Evolutionary conservation across 2,797 vertebrate genomes (phyloP).

Genomic region (Iguana delicatissima): DNA sequence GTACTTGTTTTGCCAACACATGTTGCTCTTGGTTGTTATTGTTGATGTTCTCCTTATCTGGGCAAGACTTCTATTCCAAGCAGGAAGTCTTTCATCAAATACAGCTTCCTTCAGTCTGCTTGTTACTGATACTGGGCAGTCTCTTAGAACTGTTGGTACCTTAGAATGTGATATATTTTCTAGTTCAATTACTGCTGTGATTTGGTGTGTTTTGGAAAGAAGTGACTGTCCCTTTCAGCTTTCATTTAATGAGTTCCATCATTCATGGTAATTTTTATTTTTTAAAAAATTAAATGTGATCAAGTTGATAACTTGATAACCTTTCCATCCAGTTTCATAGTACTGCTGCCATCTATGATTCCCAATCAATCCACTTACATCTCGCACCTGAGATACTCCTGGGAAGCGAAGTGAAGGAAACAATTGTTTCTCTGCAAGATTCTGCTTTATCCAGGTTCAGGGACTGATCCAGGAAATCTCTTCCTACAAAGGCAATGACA

Average conservation of each 20-base stretch:
- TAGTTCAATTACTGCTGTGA: background rate
- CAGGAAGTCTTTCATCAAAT: background rate
- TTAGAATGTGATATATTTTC: background rate
- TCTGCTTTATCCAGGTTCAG: background rate
- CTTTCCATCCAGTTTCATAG: background rate
- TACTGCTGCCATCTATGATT: background rate
- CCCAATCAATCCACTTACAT: background rate
- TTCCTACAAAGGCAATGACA: slow-evolving; percentile 6
- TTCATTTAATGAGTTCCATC: background rate
- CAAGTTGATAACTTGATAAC: background rate
- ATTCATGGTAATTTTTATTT: background rate
- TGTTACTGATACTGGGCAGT: background rate
- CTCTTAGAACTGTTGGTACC: background rate
- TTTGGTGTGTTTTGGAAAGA: background rate
- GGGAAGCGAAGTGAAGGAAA: slow-evolving; percentile 3
- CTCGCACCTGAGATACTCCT: slow-evolving; percentile 12
- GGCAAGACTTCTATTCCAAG: background rate
- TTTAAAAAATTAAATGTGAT: background rate
- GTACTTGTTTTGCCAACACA: background rate
- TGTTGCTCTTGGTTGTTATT: background rate
- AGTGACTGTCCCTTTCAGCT: background rate
- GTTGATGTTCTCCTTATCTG: background rate
- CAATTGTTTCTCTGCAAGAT: background rate
- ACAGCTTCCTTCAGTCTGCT: background rate
- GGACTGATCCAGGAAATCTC: slow-evolving; percentile 6